phyloP scores from a whole-genome alignment of 2,888 invertebrate species.

The Drosophila aldrichi region DNA sequence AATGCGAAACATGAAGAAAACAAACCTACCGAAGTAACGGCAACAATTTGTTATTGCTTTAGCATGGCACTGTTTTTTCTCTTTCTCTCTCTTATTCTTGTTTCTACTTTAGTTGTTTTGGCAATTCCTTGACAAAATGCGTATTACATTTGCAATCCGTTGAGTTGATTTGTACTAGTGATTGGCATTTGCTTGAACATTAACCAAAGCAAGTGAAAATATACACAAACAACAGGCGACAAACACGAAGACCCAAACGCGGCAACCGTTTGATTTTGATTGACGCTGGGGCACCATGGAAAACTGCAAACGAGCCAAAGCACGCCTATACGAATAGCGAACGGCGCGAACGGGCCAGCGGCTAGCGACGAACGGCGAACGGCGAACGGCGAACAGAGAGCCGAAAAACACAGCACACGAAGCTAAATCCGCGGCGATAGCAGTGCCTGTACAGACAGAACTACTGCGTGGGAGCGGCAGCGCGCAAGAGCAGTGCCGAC shows the following conservation, averaged over 20 bases:
- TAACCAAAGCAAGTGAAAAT: conserved; percentile 23
- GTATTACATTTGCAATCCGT: conserved; percentile 49
- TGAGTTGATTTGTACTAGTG: conserved; percentile 42
- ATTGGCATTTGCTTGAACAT: conserved; percentile 41
- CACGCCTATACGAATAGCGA: conserved; percentile 15
- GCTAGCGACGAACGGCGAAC: conserved; percentile 7
- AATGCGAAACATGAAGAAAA: conserved; percentile 45
- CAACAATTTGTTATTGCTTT: conserved; percentile 67
- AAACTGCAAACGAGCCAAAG: conserved; percentile 71
- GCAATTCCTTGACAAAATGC: conserved; percentile 50
- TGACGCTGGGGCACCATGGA: conserved; percentile 73
- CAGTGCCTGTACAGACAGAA: conserved; percentile 5
- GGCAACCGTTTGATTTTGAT: conserved; percentile 79
- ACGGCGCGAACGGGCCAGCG: conserved; percentile 9
- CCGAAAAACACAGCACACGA: conserved; percentile 46
- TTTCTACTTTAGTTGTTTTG: conserved; percentile 7
- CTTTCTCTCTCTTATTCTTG: neutral
- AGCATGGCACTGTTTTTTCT: conserved; percentile 27
- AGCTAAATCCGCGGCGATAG: conserved; percentile 29
- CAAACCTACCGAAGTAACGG: conserved; percentile 39
- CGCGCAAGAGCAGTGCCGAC: conserved; percentile 43
- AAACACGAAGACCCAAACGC: conserved; percentile 67
- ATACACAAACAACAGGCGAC: conserved; percentile 29
- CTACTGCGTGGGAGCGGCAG: conserved; percentile 51
- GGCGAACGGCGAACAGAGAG: conserved; percentile 18